phyloP scores from a whole-genome alignment of 2,888 invertebrate species.

The Furcula furcula region DNA sequence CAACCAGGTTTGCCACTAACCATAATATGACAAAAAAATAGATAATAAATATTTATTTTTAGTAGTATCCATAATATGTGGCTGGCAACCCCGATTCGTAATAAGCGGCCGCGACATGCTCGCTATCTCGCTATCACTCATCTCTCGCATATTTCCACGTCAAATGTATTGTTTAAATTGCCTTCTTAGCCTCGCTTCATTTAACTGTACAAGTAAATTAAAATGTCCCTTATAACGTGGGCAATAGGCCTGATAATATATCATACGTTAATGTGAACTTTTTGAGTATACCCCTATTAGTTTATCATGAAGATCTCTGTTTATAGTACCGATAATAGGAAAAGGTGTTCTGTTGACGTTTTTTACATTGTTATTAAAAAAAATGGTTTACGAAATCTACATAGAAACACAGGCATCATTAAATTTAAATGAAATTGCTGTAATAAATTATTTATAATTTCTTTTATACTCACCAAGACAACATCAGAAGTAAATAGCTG shows the following conservation, averaged over 20 bases:
- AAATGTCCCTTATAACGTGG: neutral
- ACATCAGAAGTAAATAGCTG: too few relatives aligned
- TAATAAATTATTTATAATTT: too few relatives aligned
- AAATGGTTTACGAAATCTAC: too few relatives aligned
- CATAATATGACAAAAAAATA: too few relatives aligned
- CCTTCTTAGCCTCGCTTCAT: slow-evolving; percentile 21
- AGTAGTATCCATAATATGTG: too few relatives aligned
- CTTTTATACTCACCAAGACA: too few relatives aligned
- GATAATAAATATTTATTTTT: too few relatives aligned
- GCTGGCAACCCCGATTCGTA: slow-evolving; percentile 1
- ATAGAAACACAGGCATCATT: too few relatives aligned
- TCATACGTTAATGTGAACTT: neutral
- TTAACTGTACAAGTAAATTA: slow-evolving; percentile 11
- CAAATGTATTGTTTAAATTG: slow-evolving; percentile 13
- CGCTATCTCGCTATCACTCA: slow-evolving; percentile 25
- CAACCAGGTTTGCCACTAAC: too few relatives aligned
- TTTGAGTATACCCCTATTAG: slow-evolving; percentile 18
- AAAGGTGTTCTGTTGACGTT: too few relatives aligned
- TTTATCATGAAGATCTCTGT: slow-evolving; percentile 26
- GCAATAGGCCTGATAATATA: neutral
- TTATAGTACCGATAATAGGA: slow-evolving; percentile 2
- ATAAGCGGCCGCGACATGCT: slow-evolving; percentile 3
- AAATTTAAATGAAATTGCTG: too few relatives aligned
- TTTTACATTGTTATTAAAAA: too few relatives aligned
- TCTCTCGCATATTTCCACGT: slow-evolving; percentile 27